Base-by-base conservation (phyloP, 2,797 vertebrate genomes). In the Enteromius afrohamiltoni region DNA sequence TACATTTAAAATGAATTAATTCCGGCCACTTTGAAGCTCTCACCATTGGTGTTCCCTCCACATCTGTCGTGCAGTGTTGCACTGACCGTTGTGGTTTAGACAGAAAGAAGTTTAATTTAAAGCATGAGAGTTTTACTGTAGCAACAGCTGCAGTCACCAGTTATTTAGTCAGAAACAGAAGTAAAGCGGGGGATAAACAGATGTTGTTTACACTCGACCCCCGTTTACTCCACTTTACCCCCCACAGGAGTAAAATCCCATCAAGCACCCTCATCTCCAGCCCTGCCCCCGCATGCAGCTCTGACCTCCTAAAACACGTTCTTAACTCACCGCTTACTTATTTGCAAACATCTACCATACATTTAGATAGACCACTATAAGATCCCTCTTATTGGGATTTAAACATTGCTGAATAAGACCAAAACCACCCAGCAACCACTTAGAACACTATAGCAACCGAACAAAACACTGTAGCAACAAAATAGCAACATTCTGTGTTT, bases 201-300 rank as follows among this genome's bases (percentile, higher is more conserved):
- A 53, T 69, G 78, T 42, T 80, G 78, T 58, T 42, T 55, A 69
- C 65, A 42, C 49, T 55, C 3, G 16, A 11, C n/a, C 49, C 21
- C n/a, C 1, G 16, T 51, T 49, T 31, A 51, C 6, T 11, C 77
- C 45, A 19, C 14, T 19, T 31, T n/a, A 26, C 45, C 31, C 64
- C 31, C 14, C 16, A 29, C 17, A 3, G 77, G 19, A 31, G 64
- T 13, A 34, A 58, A 42, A 26, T 6, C n/a, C 21, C 45, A 29
- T 67, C 60, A 10, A 26, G 4, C 11, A 64, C 16, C 75, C 60
- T 9, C 6, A 67, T 37, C 45, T 55, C 16, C n/a, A 42, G 49
- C 65, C 11, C 9, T 51, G 21, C n/a, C 67, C 65, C 21, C 13
- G 1, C 42, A 16, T 23, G 21, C 13, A 8, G 67, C 13, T 69